Conservation (phyloP, 2,797 vertebrate genomes). For the Neopelma chrysocephalum region DNA sequence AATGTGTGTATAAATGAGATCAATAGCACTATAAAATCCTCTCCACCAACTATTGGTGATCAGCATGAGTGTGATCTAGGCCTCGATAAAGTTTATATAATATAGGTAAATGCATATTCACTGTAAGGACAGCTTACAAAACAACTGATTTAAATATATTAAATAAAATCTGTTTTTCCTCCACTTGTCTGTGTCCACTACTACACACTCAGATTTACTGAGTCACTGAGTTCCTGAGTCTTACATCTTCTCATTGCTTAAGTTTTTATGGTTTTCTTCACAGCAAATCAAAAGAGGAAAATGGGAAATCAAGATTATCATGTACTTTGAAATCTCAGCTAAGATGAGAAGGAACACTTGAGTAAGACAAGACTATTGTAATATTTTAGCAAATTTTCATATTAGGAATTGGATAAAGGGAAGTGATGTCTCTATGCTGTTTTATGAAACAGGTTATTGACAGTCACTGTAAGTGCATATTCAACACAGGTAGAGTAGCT, state of each 20-base stretch:
- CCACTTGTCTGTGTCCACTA: background rate
- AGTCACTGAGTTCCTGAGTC: background rate
- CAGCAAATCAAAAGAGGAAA: background rate
- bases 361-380: background rate
- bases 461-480: background rate
- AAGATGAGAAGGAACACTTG: background rate
- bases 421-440: background rate
- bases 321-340: background rate
- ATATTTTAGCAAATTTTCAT: background rate
- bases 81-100: background rate
- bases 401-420: background rate
- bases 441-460: background rate
- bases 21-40: background rate
- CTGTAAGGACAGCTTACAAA: background rate
- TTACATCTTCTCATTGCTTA: background rate
- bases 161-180: background rate
- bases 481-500: background rate
- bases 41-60: background rate
- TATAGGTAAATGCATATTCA: background rate
- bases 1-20: background rate
- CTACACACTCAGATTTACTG: background rate
- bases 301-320: background rate
- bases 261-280: background rate
- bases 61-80: background rate
- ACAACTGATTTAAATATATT: background rate